Evolutionary conservation across 2,113 vertebrate species (phyloP).

Genomic region (Bambusicola thoracicus): DNA sequence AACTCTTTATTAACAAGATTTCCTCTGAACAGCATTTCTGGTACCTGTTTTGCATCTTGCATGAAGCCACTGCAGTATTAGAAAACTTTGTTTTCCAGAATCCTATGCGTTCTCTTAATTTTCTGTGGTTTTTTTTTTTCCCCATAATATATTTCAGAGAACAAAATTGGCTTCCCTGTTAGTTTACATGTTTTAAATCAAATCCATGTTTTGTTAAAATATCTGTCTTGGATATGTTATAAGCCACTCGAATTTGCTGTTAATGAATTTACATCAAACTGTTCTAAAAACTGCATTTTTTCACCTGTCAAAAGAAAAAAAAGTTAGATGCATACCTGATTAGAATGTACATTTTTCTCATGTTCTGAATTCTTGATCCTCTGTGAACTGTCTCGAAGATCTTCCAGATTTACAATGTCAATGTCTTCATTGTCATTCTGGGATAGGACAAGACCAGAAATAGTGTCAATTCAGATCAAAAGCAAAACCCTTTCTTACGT

Average conservation of each 20-base stretch:
- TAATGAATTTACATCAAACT: background rate
- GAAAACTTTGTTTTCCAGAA: background rate
- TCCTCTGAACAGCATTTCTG: background rate
- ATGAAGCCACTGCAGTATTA: background rate
- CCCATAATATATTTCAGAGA: background rate
- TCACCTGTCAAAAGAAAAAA: background rate
- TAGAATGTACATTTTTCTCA: background rate
- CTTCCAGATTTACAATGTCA: background rate
- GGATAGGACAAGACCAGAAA: slow-evolving; percentile 18
- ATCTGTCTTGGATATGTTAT: background rate
- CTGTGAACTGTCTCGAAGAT: background rate
- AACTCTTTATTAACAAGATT: rapidly evolving
- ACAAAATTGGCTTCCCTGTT: background rate
- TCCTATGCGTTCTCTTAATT: background rate
- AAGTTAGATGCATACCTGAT: slow-evolving; percentile 19
- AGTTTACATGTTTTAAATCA: background rate
- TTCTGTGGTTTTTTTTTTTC: background rate
- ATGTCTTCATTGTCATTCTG: background rate
- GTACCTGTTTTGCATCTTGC: background rate
- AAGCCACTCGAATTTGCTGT: background rate
- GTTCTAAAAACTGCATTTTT: background rate
- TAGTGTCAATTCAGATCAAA: background rate
- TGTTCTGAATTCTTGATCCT: slow-evolving; percentile 11
- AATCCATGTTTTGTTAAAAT: background rate
- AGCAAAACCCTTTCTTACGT: background rate